Evolutionary conservation across 2,888 invertebrate genomes (phyloP), one percentile per base, ranked within the genome.

Genomic region (Oligia latruncula): DNA sequence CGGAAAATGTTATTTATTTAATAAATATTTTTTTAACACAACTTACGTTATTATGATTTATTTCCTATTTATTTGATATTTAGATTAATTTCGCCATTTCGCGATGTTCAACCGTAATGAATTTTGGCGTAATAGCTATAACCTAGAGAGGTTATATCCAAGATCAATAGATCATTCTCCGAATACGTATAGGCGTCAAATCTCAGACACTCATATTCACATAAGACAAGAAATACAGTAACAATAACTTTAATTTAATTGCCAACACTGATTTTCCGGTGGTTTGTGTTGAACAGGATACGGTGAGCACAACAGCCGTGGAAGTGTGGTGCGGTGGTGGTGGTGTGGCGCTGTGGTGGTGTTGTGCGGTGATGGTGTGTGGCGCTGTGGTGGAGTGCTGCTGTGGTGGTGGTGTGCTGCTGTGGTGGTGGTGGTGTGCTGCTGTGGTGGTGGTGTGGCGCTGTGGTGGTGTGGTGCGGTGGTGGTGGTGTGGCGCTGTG

Each of bases 1-100:
- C 8, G 29, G 13, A 5, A 43, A 46, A 58, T 60, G 72, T 83
- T 46, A 83, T 86, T 77, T 72, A 78, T 74, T 83, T 8, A 79
- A 77, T 74, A 80, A 71, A 79, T 52, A 35, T 5, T 58, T 58
- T 35, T 49, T 20, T 52, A 4, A 75, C 9, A 43, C 43, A 29
- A 23, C n/a, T 55, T 62, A 17, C 4, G 49, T 49, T 15, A 35
- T 49, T 73, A 17, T 73, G 1, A 64, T 64, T 64, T 15, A 20
- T 29, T 29, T 43, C 29, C 29, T 29, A 29, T 52, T 35, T 52
- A 40, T 23, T 40, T 40, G 13, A 20, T 13, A 20, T 23, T 46
- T 11, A 3, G 35, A 23, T 35, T 46, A 4, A 73, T 35, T 73
- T 17, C 17, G 17, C 17, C 15, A 62, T 46, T 68, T 46, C 1